Base-by-base conservation (phyloP, 2,113 vertebrate genomes). In the Sorex araneus region DNA sequence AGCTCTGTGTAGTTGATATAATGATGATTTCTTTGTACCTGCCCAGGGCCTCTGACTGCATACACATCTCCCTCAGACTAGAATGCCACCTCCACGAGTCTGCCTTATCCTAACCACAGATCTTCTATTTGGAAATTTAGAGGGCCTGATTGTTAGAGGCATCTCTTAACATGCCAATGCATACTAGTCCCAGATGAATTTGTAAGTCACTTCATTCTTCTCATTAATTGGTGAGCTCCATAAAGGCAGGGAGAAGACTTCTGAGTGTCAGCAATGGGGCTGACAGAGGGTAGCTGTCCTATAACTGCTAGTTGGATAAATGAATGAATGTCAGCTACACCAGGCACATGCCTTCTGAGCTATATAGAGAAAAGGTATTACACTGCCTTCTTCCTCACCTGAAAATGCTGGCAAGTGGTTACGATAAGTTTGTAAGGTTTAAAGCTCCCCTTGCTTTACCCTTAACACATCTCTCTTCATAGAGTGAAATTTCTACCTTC, bases 21-120 rank as follows among this genome's bases (percentile, higher is more conserved):
- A 57, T 16, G 76, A 40, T 70, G 75, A 64, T 50, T 87, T 90
- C n/a, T 84, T 87, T 32, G 40, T 66, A 43, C 16, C 57, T 92
- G 70, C 18, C 70, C 25, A 76, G 60, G 64, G 43, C n/a, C 60
- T 13, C 1, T n/a, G 50, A 70, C 79, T 23, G 57, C 84, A 6
- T 28, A 43, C 0, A 70, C 0, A 23, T 9, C 2, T 47, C 21
- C 16, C 43, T 78, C 27, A 11, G 36, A 11, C 32, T 60, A 60
- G 12, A 78, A 73, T 6, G 40, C 36, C 23, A 83, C 69, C 23
- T 16, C 15, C 66, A 54, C 6, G 67, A 21, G 0, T 1, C 11
- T 34, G 10, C 70, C 50, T 66, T 15, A 64, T 34, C 21, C n/a
- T 13, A 11, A 18, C 19, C 36, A 47, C 12, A n/a, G 18, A 8